These are phyloP conservation scores for Bombus affinis DNA, from an alignment of 1,140 invertebrate species.

Conservation along the genomic window DNA sequence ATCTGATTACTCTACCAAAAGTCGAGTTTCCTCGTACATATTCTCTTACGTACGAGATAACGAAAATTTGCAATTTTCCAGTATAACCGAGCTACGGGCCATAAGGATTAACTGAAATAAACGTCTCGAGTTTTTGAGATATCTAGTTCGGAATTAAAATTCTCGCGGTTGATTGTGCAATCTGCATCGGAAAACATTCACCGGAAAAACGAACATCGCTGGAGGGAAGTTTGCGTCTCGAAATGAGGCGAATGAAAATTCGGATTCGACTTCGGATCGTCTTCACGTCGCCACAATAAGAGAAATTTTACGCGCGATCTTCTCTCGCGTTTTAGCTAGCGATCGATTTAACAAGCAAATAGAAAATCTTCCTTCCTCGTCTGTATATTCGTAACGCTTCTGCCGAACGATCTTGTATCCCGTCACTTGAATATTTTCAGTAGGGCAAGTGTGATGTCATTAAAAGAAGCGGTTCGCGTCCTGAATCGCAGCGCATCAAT, in stretches of 20 bases:
- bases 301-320: no score
- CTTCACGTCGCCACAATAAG: no score
- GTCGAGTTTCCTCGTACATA: no score
- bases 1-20: no score
- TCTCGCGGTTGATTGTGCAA: not conserved
- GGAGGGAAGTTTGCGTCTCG: no score
- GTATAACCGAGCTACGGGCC: no score
- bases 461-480: conserved; percentile 10
- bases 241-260: no score
- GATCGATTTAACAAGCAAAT: not conserved
- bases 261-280: no score
- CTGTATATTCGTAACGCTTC: not conserved
- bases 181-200: no score
- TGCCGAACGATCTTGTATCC: no score
- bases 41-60: not conserved
- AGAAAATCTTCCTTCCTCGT: not conserved
- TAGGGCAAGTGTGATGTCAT: conserved; percentile 2
- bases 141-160: not conserved
- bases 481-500: conserved; percentile 27
- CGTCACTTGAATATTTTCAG: not conserved
- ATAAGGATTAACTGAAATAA: conserved; percentile 10
- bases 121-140: not conserved
- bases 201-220: no score
- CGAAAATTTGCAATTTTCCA: not conserved
- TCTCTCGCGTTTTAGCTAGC: no score